Evolutionary conservation across 1,140 invertebrate genomes (phyloP).

Genomic region (Ladona fulva): DNA sequence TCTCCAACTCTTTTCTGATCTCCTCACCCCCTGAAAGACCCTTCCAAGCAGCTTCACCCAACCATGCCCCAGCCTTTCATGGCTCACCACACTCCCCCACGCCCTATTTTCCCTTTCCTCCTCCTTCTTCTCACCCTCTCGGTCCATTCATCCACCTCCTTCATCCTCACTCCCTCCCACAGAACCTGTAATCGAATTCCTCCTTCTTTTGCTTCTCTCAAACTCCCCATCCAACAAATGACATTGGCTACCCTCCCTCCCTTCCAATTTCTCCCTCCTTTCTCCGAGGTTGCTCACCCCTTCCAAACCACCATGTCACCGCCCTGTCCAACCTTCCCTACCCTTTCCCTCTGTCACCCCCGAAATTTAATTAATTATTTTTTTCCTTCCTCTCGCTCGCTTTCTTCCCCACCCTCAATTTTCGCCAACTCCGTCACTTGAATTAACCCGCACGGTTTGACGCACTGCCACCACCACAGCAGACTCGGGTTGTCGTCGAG

Average conservation of each 20-base stretch:
- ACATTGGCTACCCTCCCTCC: not conserved
- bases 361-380: conserved; percentile 11
- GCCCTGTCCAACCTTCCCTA: not conserved
- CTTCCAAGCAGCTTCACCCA: not conserved
- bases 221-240: not conserved
- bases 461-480: not conserved
- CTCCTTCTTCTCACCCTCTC: not conserved
- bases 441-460: conserved; percentile 4
- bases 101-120: too few species aligned
- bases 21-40: not conserved
- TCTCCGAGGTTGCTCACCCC: not conserved
- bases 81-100: too few species aligned
- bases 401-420: not conserved
- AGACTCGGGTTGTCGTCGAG: not conserved
- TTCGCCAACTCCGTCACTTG: not conserved
- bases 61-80: too few species aligned
- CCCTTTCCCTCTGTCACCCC: not conserved
- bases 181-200: not conserved
- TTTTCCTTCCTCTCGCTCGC: not conserved
- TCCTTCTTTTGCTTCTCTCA: not conserved
- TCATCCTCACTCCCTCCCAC: not conserved
- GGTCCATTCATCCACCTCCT: not conserved
- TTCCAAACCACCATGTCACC: not conserved
- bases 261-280: not conserved
- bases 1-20: not conserved